Conservation (phyloP, 2,113 vertebrate species). For the Prunella himalayana region DNA sequence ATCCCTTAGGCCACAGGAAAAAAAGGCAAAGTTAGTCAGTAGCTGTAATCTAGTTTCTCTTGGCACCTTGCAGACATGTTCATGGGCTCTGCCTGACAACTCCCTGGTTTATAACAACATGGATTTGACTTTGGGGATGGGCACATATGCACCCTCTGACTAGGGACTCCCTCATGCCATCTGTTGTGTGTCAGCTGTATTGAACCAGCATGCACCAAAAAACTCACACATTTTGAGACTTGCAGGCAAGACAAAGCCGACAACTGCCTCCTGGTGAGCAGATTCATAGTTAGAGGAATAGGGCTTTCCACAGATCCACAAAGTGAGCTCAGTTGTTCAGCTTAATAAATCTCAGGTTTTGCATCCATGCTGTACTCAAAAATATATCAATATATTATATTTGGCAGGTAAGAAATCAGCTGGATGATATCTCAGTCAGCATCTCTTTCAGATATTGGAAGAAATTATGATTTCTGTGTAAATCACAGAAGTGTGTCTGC, state of each 20-base stretch:
- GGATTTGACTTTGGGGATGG: neutral
- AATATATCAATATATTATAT: neutral
- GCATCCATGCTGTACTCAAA: neutral
- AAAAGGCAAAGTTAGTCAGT: neutral
- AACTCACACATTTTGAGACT: neutral
- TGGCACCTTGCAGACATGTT: accelerated
- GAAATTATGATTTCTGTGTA: neutral
- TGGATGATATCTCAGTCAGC: neutral
- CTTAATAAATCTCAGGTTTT: neutral
- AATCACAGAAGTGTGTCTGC: neutral
- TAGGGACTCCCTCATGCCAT: neutral
- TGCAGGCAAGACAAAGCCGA: neutral
- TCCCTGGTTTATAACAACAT: neutral
- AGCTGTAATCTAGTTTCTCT: neutral
- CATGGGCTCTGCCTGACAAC: neutral
- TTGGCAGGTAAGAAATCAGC: neutral
- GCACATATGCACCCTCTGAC: neutral
- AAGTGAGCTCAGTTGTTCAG: neutral
- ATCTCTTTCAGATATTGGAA: neutral
- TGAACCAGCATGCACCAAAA: neutral
- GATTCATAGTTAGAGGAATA: neutral
- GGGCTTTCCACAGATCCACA: neutral
- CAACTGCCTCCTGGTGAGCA: slow-evolving; percentile 3
- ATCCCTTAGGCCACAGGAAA: neutral
- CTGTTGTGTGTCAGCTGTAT: slow-evolving; percentile 31